These are phyloP conservation scores for Podotricha telesiphe DNA, from an alignment of 2,888 invertebrate species.

Conservation along the genomic window DNA sequence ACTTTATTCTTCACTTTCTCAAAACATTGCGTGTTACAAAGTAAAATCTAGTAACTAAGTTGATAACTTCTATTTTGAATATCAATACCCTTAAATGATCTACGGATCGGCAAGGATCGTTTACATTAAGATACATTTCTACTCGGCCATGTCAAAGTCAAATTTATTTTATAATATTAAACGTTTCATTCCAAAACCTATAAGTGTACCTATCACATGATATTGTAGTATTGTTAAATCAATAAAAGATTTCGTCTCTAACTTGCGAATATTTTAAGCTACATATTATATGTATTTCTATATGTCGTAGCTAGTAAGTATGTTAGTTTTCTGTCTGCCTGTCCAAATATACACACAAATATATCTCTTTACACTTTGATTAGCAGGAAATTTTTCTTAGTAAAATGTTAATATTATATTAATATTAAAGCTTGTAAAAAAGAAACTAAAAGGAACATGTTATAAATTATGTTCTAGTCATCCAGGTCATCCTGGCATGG, in stretches of 20 bases:
- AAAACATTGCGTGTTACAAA: no score
- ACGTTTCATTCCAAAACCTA: neutral
- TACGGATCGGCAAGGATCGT: neutral
- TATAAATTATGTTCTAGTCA: no score
- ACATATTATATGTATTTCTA: neutral
- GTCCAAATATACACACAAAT: no score
- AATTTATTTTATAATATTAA: neutral
- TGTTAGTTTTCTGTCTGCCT: no score
- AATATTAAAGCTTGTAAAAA: no score
- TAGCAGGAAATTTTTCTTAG: no score
- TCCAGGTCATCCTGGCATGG: no score
- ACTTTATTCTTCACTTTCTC: no score
- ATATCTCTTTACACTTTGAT: no score
- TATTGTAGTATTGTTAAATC: constrained; percentile 22
- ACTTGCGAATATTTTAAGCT: neutral
- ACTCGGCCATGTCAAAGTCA: neutral
- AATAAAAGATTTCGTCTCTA: constrained; percentile 19
- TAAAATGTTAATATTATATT: no score
- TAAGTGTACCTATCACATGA: constrained; percentile 4
- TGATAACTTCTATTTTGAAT: neutral
- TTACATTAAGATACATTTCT: neutral
- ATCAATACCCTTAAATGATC: neutral
- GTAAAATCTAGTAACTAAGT: no score
- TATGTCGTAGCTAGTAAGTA: neutral
- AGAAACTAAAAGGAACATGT: no score